Evolutionary conservation across 2,888 invertebrate genomes (phyloP).

Genomic region (Dioctria linearis): DNA sequence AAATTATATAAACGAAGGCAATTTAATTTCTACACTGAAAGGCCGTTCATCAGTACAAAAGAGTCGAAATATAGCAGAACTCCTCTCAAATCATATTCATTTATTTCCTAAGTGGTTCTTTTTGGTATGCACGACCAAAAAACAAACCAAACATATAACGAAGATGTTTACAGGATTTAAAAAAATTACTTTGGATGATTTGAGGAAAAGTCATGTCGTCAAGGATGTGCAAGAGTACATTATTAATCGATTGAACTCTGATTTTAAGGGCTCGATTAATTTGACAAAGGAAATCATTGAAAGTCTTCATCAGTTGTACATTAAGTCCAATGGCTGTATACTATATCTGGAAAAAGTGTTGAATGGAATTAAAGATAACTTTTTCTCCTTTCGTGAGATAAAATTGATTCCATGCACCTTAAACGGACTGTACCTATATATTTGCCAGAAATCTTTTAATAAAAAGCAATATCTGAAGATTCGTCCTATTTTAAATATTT

Average conservation of each 20-base stretch:
- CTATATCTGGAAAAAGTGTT: conserved; percentile 89
- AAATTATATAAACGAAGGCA: conserved; percentile 74
- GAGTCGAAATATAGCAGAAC: conserved; percentile 82
- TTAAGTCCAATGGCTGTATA: conserved; percentile 95
- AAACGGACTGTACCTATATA: conserved; percentile 95
- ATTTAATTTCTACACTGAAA: conserved; percentile 74
- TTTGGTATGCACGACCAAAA: conserved; percentile 88
- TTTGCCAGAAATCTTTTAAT: conserved; percentile 93
- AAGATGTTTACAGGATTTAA: conserved; percentile 91
- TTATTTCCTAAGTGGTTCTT: conserved; percentile 94
- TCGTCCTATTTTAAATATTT: conserved; percentile 86
- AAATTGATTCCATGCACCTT: conserved; percentile 95
- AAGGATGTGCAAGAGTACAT: conserved; percentile 97
- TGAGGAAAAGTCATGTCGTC: conserved; percentile 90
- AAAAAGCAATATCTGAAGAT: conserved; percentile 90
- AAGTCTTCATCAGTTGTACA: conserved; percentile 93
- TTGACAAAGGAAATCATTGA: conserved; percentile 94
- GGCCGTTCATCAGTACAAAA: conserved; percentile 69
- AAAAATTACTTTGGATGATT: conserved; percentile 92
- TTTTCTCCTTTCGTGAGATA: conserved; percentile 91
- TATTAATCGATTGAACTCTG: conserved; percentile 88
- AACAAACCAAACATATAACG: conserved; percentile 87
- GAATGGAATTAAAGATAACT: conserved; percentile 94
- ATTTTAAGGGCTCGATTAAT: conserved; percentile 89
- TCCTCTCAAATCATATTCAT: conserved; percentile 91